Base-by-base conservation (phyloP, 35 echinoderm and acorn worm genomes). In the Chiridota heheva region DNA sequence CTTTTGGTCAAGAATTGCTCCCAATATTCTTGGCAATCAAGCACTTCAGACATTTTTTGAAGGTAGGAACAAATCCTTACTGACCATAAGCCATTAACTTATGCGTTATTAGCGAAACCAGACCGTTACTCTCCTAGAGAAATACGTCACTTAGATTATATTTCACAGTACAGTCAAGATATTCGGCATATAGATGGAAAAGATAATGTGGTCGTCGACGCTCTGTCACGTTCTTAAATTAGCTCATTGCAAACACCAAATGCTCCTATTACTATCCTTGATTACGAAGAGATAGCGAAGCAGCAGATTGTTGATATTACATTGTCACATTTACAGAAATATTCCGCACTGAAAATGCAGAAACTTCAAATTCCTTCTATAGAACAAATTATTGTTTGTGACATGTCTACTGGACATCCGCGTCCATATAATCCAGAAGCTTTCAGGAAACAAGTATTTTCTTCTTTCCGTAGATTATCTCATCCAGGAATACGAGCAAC, bases 401-500 rank as follows among this genome's bases (percentile, higher is more conserved):
- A 63, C 47, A 44, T 63, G 28, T 86, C 69, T 18, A 75, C 70
- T 26, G 69, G 70, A 33, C 10, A 6, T 56, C 69, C 69, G 35
- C 83, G 69, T 17, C 83, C 69, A 40, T 86, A 49, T 55, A 41
- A 75, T 33, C 83, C 83, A 29, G 12, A 17, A 3, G 3, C 16
- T 36, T 58, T 86, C 33, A 42, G 51, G 12, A 31, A 41, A 2
- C 38, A 69, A 0, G 41, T 76, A n/a, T 86, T 86, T 44, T 49
- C 58, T 18, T 48, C 31, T 10, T 71, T 75, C 16, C 83, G 76
- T 86, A 42, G 41, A 15, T 44, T 86, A 18, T 73, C 83, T 30
- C 83, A 86, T 73, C 83, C 83, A 0, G 83, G 71, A 36, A 75
- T 86, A 27, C 18, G 83, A 44, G 83, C 83, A 47, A 86, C 83